Percentiles rank a stretch among this genome's conserved stretches.
These are phyloP conservation scores for Mythimna albipuncta DNA, from an alignment of 2,888 invertebrate species.

Conservation along the genomic window DNA sequence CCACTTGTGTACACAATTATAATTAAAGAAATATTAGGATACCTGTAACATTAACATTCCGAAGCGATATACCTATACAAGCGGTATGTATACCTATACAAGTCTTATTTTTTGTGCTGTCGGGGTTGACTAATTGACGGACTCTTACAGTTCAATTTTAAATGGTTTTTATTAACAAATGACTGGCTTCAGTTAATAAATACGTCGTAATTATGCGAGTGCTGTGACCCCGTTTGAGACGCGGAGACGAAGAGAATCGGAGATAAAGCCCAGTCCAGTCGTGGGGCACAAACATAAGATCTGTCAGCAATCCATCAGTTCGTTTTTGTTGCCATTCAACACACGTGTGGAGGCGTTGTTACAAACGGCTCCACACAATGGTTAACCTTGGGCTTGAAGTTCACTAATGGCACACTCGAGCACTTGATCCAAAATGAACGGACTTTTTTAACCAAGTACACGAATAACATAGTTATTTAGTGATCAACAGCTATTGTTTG, in stretches of 20 bases:
- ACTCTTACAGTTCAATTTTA: constrained; percentile 25
- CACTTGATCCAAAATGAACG: constrained; percentile 60
- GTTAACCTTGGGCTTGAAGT: constrained; percentile 72
- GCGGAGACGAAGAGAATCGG: constrained; percentile 26
- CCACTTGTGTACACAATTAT: not conserved
- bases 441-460: constrained; percentile 45
- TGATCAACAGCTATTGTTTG: constrained; percentile 39
- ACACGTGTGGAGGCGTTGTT: constrained; percentile 70
- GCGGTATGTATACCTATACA: not conserved
- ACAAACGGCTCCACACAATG: constrained; percentile 71
- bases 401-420: constrained; percentile 63
- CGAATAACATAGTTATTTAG: constrained; percentile 51
- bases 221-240: constrained; percentile 57
- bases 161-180: constrained; percentile 54
- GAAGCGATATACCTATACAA: not conserved
- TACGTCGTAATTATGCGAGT: constrained; percentile 55
- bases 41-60: constrained; percentile 3
- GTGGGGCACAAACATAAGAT: constrained; percentile 58
- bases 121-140: constrained; percentile 33
- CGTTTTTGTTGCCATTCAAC: constrained; percentile 72
- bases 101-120: constrained; percentile 6
- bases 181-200: constrained; percentile 47
- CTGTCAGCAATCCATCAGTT: constrained; percentile 72
- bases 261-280: constrained; percentile 59
- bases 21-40: not conserved